Evolutionary conservation across 2,888 invertebrate genomes (phyloP).

Genomic region (Scrobipalpa atriplicella): DNA sequence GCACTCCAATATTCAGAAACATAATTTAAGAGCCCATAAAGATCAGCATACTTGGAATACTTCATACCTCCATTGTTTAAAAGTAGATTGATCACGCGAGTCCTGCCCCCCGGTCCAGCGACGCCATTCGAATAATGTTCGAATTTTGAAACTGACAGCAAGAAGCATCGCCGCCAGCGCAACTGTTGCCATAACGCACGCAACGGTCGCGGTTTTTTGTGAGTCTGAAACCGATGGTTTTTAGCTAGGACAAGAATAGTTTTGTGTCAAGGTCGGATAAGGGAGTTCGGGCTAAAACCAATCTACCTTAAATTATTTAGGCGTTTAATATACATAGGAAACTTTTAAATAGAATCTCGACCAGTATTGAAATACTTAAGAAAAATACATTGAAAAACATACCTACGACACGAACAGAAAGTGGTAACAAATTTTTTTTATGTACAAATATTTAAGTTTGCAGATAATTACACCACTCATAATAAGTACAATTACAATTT

Average conservation of each 20-base stretch:
- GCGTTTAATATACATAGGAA: too few relatives aligned
- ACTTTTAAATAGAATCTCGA: too few relatives aligned
- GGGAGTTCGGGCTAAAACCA: not conserved
- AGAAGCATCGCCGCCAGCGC: constrained; percentile 62
- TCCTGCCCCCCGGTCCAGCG: constrained; percentile 46
- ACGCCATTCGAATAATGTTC: constrained; percentile 37
- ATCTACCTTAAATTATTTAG: not conserved
- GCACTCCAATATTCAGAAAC: constrained; percentile 15
- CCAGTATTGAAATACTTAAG: too few relatives aligned
- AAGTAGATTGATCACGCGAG: constrained; percentile 59
- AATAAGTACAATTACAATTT: too few relatives aligned
- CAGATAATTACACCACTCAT: too few relatives aligned
- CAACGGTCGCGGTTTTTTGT: constrained; percentile 42
- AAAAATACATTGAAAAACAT: too few relatives aligned
- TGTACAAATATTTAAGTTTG: too few relatives aligned
- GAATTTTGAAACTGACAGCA: constrained; percentile 64
- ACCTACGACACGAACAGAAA: too few relatives aligned
- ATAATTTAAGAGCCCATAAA: constrained; percentile 38
- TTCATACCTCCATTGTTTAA: constrained; percentile 47
- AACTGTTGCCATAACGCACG: constrained; percentile 69
- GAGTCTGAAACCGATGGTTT: not conserved
- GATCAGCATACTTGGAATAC: constrained; percentile 36
- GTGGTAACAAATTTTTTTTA: too few relatives aligned
- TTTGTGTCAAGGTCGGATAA: constrained; percentile 25
- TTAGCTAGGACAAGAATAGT: not conserved